These are phyloP conservation scores for Pituophis catenifer DNA, from an alignment of 2,113 vertebrate species.

Conservation along the genomic window DNA sequence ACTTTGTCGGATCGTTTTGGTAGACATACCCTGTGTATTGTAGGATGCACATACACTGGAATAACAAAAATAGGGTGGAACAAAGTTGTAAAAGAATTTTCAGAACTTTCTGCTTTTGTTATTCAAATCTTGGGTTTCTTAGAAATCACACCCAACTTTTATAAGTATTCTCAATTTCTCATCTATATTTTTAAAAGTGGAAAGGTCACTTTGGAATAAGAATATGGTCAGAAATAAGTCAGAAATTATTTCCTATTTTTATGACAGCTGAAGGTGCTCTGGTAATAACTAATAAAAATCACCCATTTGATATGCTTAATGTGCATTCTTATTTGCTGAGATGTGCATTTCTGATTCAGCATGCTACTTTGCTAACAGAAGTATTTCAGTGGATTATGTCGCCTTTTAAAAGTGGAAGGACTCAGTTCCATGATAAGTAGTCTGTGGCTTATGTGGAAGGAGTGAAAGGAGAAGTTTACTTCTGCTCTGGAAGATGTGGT, in stretches of 20 bases:
- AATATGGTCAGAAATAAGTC: background rate
- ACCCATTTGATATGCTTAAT: background rate
- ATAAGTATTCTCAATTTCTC: background rate
- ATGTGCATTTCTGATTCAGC: background rate
- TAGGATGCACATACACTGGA: background rate
- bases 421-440: background rate
- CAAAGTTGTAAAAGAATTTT: background rate
- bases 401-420: background rate
- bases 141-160: background rate
- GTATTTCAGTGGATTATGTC: background rate
- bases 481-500: background rate
- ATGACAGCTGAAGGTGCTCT: background rate
- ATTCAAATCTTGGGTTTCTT: background rate
- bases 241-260: background rate
- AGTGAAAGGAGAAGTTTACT: background rate
- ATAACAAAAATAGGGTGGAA: background rate
- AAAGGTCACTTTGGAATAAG: background rate
- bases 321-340: background rate
- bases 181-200: background rate
- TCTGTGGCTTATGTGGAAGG: background rate
- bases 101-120: background rate
- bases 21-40: background rate
- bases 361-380: background rate
- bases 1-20: background rate
- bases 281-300: background rate